Evolutionary conservation across 2,113 vertebrate genomes (phyloP).

Genomic region (Chaetodon auriga): DNA sequence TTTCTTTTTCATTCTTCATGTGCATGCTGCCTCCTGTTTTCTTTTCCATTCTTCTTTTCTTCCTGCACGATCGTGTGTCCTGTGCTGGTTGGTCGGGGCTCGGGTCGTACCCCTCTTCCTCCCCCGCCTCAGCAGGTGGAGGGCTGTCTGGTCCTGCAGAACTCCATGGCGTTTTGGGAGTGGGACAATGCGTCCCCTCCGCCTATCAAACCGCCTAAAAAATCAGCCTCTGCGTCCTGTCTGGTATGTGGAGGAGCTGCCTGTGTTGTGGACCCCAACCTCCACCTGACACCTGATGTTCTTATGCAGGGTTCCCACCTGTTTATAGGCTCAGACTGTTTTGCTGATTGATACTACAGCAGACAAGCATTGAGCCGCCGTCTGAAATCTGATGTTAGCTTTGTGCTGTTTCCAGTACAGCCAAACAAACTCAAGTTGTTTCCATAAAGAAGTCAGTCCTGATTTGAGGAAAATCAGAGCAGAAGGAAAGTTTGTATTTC

Average conservation of each 20-base stretch:
- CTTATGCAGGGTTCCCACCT: background rate
- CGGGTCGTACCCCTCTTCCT: conserved; percentile 23
- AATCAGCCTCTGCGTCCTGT: conserved; percentile 94
- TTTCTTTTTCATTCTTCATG: conserved; percentile 65
- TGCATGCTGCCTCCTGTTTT: conserved; percentile 81
- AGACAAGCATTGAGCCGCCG: too few species aligned
- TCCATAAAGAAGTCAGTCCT: too few species aligned
- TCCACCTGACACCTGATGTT: background rate
- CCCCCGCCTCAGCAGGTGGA: conserved; percentile 84
- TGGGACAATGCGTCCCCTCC: conserved; percentile 91
- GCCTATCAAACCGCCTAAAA: conserved; percentile 93
- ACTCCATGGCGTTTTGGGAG: conserved; percentile 96
- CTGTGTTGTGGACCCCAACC: conserved; percentile 49
- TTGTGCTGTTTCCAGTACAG: too few species aligned
- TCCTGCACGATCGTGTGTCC: conserved; percentile 51
- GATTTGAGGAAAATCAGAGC: too few species aligned
- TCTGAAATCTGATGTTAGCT: too few species aligned
- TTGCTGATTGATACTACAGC: background rate
- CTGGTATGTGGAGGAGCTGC: conserved; percentile 91
- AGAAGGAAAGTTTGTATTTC: too few species aligned
- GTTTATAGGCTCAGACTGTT: background rate
- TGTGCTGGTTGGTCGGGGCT: conserved; percentile 38
- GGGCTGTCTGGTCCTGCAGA: conserved; percentile 90
- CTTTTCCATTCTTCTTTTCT: conserved; percentile 64
- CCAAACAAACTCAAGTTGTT: too few species aligned